These are phyloP conservation scores for Shargacucullia verbasci DNA, from an alignment of 2,888 invertebrate species.

Conservation along the genomic window DNA sequence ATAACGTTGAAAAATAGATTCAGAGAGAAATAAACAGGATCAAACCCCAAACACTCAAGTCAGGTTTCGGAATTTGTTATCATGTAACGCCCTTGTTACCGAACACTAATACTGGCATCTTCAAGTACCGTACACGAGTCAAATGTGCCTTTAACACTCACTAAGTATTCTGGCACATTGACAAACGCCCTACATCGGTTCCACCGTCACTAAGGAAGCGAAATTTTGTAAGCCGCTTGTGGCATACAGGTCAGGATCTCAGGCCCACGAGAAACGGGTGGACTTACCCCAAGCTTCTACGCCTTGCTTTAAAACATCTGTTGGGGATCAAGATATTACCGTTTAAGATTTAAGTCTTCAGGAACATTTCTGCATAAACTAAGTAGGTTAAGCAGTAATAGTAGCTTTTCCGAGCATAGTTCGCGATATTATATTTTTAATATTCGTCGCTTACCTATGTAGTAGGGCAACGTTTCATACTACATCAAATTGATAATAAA, in stretches of 20 bases:
- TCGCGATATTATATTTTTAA: slow-evolving; percentile 22
- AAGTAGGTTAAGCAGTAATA: slow-evolving; percentile 3
- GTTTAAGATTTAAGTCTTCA: slow-evolving; percentile 7
- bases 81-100: slow-evolving; percentile 28
- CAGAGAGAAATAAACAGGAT: no score
- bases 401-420: slow-evolving; percentile 4
- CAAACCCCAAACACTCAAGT: slow-evolving; percentile 11
- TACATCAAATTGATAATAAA: no score
- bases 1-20: no score
- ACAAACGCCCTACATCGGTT: slow-evolving; percentile 60
- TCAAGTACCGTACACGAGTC: slow-evolving; percentile 43
- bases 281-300: slow-evolving; percentile 35
- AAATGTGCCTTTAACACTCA: slow-evolving; percentile 37
- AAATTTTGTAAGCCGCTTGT: slow-evolving; percentile 72
- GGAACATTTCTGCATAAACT: slow-evolving; percentile 12
- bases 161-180: slow-evolving; percentile 60
- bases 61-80: slow-evolving; percentile 32
- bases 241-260: slow-evolving; percentile 63
- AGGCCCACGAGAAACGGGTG: slow-evolving; percentile 50
- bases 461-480: not conserved
- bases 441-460: slow-evolving; percentile 14
- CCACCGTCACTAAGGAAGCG: slow-evolving; percentile 46
- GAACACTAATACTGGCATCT: slow-evolving; percentile 42
- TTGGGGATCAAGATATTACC: slow-evolving; percentile 26
- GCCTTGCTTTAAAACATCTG: slow-evolving; percentile 37